A percentile compares a stretch with the other conserved stretches of the same genome.
These are phyloP conservation scores for Myotis daubentonii DNA, from an alignment of 2,797 vertebrate species.

Conservation along the genomic window DNA sequence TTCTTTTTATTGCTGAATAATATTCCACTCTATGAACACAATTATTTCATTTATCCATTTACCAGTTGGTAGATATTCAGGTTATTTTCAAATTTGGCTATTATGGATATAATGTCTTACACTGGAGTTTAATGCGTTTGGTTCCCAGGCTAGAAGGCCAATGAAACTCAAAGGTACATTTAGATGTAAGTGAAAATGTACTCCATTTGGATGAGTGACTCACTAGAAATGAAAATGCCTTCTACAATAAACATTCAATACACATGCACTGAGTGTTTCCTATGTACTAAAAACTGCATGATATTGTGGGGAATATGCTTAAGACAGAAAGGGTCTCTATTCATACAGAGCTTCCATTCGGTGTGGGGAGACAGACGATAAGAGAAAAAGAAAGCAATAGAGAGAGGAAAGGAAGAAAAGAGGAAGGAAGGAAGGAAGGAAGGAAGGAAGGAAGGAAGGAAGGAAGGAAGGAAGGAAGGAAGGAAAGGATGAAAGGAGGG, in stretches of 20 bases:
- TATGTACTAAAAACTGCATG: neutral
- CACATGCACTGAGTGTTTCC: neutral
- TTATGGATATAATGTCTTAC: conserved; percentile 16
- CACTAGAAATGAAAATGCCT: neutral
- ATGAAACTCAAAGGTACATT: neutral
- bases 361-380: neutral
- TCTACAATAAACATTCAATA: neutral
- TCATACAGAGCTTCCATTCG: neutral
- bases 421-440: neutral
- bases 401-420: neutral
- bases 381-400: neutral
- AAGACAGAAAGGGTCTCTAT: neutral
- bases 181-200: neutral
- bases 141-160: neutral
- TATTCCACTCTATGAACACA: neutral
- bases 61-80: neutral
- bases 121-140: neutral
- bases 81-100: neutral
- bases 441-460: neutral
- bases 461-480: no score
- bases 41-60: neutral
- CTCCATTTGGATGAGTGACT: neutral
- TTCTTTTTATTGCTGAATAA: neutral
- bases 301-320: neutral
- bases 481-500: no score